Base-by-base conservation (phyloP, 2,888 invertebrate species). In the Diloba caeruleocephala region DNA sequence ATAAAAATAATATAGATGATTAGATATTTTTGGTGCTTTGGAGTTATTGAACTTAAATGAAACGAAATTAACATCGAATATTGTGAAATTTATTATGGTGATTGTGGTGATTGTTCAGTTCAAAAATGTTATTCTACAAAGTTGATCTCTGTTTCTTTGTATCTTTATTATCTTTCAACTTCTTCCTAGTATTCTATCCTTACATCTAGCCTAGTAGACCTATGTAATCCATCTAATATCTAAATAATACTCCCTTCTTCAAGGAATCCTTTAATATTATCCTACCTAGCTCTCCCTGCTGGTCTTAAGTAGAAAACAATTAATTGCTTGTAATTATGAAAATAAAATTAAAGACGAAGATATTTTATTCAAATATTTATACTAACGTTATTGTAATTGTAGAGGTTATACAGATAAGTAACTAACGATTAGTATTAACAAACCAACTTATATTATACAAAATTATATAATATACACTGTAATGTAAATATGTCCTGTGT, bases 331-430 rank as follows among this genome's bases (percentile, higher is more conserved):
- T 76, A 79, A 60, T 48, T 77, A 79, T 56, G 64, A 67, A 68
- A 78, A 57, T 75, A 73, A 81, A 79, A 71, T 69, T 81, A 76
- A 85, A 71, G 83, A 85, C 81, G 78, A 89, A 74, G 81, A 90
- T 89, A 90, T 91, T 90, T 90, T 92, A 92, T 89, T 90, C 89
- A 82, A 89, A 91, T 88, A 89, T 91, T 87, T 90, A 92, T 91
- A 92, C 82, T 89, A 89, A 85, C 83, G 88, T 88, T 90, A 90
- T 84, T 82, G 75, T 85, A 84, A 84, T 86, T 86, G 87, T 90
- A 89, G 89, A 76, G 55, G 73, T 76, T 83, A 76, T 85, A 84
- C 67, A 78, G 64, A 59, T 85, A 85, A 83, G 74, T 71, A 71
- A 78, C 61, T 81, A 78, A 77, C 67, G 69, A 81, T 72, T 82